These are phyloP conservation scores for Lophotis ruficrista DNA, from an alignment of 2,113 vertebrate genomes.

Conservation along the genomic window DNA sequence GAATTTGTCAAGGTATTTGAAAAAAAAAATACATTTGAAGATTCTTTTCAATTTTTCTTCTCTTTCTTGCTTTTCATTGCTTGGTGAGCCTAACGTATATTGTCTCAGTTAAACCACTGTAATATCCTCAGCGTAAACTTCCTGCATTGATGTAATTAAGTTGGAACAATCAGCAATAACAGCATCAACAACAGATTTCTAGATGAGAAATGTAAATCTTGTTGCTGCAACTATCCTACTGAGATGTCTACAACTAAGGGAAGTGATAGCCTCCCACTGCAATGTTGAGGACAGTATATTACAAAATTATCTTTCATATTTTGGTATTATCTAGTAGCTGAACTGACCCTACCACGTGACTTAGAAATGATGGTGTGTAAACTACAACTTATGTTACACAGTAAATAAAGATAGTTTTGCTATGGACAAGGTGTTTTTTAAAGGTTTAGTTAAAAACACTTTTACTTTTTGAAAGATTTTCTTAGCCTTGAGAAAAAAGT, in stretches of 20 bases:
- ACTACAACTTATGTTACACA: not conserved
- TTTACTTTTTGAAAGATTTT: not conserved
- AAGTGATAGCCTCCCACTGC: not conserved
- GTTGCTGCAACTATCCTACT: not conserved
- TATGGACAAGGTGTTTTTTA: not conserved
- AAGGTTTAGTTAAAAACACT: not conserved
- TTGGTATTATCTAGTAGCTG: not conserved
- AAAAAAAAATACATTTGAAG: not conserved
- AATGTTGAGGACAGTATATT: not conserved
- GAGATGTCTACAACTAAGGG: not conserved
- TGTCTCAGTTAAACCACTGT: not conserved
- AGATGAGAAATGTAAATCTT: not conserved
- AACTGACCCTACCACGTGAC: not conserved
- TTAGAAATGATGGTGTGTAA: not conserved
- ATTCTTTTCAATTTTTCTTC: not conserved
- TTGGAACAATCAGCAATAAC: not conserved
- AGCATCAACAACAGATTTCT: not conserved
- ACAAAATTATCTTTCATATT: not conserved
- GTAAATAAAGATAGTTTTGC: not conserved
- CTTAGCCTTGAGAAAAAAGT: not conserved
- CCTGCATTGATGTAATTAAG: not conserved
- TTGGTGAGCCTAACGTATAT: accelerated
- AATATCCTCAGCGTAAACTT: not conserved
- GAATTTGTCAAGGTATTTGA: not conserved
- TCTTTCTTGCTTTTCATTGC: not conserved